Base-by-base conservation (phyloP, 2,888 invertebrate species). In the Plebejus argus region DNA sequence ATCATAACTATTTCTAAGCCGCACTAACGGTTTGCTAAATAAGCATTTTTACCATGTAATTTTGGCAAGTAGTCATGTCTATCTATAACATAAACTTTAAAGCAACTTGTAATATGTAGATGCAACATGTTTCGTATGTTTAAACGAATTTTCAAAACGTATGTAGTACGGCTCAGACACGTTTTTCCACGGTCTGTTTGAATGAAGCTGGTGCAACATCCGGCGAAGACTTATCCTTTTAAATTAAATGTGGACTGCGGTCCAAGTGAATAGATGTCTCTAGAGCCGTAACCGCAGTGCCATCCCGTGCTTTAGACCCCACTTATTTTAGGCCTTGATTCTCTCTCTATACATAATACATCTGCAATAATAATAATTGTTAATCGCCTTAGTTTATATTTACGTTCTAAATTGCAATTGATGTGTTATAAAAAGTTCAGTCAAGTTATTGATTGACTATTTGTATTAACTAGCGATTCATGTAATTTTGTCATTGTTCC, bases 201-300 rank as follows among this genome's bases (percentile, higher is more conserved):
- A 71, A 35, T 70, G 20, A 33, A 66, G 18, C 58, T n/a, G 58
- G n/a, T 35, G 58, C 20, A 56, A 39, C 56, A 35, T 78, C 75
- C 33, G 70, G 76, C 78, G 77, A 23, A 72, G 15, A 74, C 39
- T 76, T 76, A 79, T 77, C 79, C 79, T 79, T 79, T 79, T 53
- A 23, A 76, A 70, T 76, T 33, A 0, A 15, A 66, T 49, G 45
- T 76, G 49, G 76, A 76, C 77, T 79, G 77, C 78, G 75, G 76
- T 79, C 76, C 33, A 66, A 28, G 66, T 66, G 66, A 33, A 66
- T 28, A 78, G 76, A 78, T 76, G 72, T 72, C 45, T 45, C 45
- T 72, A 71, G 39, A 39, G n/a, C 45, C 20, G 45, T 20, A 45
- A 72, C 72, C 45, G 45, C 72, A 66, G 28, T 33, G 28, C 66